These are phyloP conservation scores for Antrozous pallidus DNA, from an alignment of 2,797 vertebrate genomes.

Conservation along the genomic window DNA sequence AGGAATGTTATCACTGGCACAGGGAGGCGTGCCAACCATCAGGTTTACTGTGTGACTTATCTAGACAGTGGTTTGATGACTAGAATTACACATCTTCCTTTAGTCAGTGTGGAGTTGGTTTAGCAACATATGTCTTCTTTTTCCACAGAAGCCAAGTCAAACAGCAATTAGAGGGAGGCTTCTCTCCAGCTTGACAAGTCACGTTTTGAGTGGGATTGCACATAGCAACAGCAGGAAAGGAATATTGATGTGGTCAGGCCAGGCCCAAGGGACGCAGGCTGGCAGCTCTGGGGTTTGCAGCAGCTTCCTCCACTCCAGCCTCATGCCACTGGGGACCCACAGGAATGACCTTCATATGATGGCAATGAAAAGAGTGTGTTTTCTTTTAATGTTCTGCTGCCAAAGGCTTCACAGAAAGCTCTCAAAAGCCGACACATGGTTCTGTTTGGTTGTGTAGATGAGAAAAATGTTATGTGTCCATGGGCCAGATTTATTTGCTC, in stretches of 20 bases:
- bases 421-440: background rate
- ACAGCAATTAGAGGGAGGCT: background rate
- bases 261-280: background rate
- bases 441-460: background rate
- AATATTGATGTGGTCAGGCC: background rate
- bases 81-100: background rate
- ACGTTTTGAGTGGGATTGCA: slow-evolving; percentile 23
- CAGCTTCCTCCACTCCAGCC: background rate
- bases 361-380: slow-evolving; percentile 1
- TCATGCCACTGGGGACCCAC: background rate
- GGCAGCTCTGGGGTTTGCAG: background rate
- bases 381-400: background rate
- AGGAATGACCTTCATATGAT: background rate
- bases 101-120: background rate
- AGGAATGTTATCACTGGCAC: background rate
- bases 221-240: slow-evolving; percentile 46
- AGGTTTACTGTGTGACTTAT: background rate
- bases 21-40: background rate
- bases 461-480: background rate
- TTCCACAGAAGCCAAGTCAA: slow-evolving; percentile 22
- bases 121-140: background rate
- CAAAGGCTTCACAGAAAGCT: background rate
- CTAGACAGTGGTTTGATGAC: background rate
- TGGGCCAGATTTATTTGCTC: slow-evolving; percentile 43
- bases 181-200: slow-evolving; percentile 53